Evolutionary conservation across 2,888 invertebrate genomes (phyloP), one percentile per base, ranked within the genome.

Genomic region (Automeris io): DNA sequence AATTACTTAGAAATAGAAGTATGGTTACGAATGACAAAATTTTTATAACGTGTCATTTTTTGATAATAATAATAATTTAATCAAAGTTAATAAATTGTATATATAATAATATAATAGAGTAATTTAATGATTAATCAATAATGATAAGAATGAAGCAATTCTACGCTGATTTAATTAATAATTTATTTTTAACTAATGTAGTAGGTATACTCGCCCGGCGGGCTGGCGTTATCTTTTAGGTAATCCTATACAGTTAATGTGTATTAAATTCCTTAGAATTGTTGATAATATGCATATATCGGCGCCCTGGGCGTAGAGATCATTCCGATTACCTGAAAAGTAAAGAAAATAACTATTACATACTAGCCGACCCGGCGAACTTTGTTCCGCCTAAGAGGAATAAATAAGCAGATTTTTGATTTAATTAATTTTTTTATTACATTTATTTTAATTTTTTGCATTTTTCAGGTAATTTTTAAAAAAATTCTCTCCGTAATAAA

Each of bases 141-240:
- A 86, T 87, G 82, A 87, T 87, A 86, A 85, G 78, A 83, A 87
- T 87, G 86, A 88, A 88, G 88, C 88, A 80, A 87, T 79, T 75
- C 86, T 86, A 88, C 86, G 81, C 79, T 87, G 87, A 80, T 86
- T 82, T 88, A 88, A 83, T 82, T 88, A 88, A 83, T 87, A 82
- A 88, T 88, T 89, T 89, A 89, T 85, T 86, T 88, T 88, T 89
- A 89, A 88, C 89, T 90, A 90, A 88, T 88, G 74, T 89, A 89
- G 88, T n/a, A n/a, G n/a, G n/a, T 89, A 89, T 87, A 89, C 89
- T 88, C 75, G 82, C 82, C 87, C 67, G 73, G 67, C 61, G 69
- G 79, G 78, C 80, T 77, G 69, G 78, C 72, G 74, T 71, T 71
- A 68, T 65, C 70, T 56, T 71, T 76, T 74, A 72, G 74, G 71